These are phyloP conservation scores for Lithophane socia DNA, from an alignment of 2,888 invertebrate genomes.

Conservation along the genomic window DNA sequence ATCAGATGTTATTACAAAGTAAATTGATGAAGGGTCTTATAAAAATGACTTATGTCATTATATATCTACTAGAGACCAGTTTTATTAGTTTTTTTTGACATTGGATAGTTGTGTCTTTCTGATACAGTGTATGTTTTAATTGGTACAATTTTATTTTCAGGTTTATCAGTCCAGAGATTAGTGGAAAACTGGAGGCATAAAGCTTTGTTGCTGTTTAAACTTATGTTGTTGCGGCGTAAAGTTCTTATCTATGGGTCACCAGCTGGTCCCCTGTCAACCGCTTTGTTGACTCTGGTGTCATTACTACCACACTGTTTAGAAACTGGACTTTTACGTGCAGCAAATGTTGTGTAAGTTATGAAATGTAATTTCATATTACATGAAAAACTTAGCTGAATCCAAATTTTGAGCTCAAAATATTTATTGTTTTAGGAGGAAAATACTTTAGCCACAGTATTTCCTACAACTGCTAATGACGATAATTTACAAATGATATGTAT, in stretches of 20 bases:
- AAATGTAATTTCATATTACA: background rate
- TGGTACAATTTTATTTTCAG: constrained; percentile 86
- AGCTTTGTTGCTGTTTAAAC: constrained; percentile 97
- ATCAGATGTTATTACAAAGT: constrained; percentile 6
- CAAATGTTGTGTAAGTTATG: constrained; percentile 93
- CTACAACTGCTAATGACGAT: background rate
- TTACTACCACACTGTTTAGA: constrained; percentile 97
- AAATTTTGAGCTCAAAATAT: background rate
- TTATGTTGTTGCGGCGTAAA: constrained; percentile 96
- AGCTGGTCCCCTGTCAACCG: constrained; percentile 96
- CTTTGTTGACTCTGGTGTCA: constrained; percentile 96
- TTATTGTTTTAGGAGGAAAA: background rate
- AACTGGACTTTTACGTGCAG: constrained; percentile 95
- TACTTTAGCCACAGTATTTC: background rate
- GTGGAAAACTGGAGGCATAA: constrained; percentile 97
- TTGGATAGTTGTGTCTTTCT: background rate
- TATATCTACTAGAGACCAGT: background rate
- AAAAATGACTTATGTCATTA: background rate
- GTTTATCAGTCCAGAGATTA: constrained; percentile 95
- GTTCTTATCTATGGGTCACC: constrained; percentile 98
- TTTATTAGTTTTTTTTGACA: background rate
- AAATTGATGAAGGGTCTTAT: constrained; percentile 14
- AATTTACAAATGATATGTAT: background rate
- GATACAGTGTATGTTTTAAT: constrained; percentile 11
- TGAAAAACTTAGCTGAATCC: background rate